Conservation (phyloP, 2,888 invertebrate genomes). For the Lasioglossum lativentre region DNA sequence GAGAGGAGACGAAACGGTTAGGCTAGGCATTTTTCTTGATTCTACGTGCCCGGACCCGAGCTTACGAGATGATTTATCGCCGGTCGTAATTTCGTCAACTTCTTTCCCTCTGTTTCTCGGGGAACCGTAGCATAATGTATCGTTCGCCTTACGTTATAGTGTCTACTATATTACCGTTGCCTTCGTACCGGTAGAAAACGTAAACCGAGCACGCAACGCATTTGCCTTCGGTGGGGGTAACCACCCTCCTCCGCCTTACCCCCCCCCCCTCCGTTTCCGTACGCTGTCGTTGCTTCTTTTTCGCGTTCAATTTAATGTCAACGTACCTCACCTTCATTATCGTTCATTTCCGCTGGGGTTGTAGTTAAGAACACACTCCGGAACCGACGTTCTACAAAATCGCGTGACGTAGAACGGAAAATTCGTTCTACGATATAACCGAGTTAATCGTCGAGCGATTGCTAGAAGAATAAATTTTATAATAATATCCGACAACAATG, state of each 20-base stretch:
- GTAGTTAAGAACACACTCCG: not conserved
- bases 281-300: conserved; percentile 6
- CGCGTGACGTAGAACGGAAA: not conserved
- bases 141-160: conserved; percentile 58
- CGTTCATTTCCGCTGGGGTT: conserved; percentile 17
- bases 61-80: conserved; percentile 63
- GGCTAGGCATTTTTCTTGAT: conserved; percentile 54
- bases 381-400: not conserved
- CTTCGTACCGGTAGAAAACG: conserved; percentile 3
- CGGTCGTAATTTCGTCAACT: conserved; percentile 62
- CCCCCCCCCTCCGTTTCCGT: not conserved
- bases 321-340: conserved; percentile 20
- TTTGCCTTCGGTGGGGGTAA: conserved; percentile 14
- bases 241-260: not conserved
- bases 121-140: conserved; percentile 61
- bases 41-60: conserved; percentile 43
- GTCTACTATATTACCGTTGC: conserved; percentile 62
- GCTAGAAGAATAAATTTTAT: not conserved
- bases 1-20: conserved; percentile 9
- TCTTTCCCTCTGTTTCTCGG: conserved; percentile 49
- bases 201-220: conserved; percentile 34
- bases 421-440: not conserved
- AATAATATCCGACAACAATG: not conserved
- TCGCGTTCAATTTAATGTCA: conserved; percentile 33
- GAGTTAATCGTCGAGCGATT: not conserved